Conservation (phyloP, 2,113 vertebrate genomes). For the Poeciliopsis turrubarensis region DNA sequence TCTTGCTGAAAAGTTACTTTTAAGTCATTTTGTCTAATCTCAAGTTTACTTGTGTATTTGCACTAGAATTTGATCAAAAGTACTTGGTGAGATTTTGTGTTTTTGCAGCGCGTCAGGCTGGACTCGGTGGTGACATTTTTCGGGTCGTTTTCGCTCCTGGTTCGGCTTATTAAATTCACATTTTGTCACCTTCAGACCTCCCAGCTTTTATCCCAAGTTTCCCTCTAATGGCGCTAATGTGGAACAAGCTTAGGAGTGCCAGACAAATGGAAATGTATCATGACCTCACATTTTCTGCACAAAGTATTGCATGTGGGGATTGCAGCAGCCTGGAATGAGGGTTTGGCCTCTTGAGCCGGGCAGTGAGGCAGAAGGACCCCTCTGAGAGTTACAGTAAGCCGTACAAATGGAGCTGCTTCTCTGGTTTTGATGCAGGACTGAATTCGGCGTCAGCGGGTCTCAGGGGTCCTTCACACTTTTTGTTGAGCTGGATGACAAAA, state of each 20-base stretch:
- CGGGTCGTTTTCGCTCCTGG: conserved; percentile 25
- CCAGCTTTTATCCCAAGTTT: conserved; percentile 12
- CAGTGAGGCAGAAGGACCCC: conserved; percentile 10
- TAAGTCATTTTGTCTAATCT: too few species aligned
- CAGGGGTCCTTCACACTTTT: conserved; percentile 41
- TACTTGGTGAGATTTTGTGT: too few species aligned
- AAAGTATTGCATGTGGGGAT: neutral
- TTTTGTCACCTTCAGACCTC: conserved; percentile 34
- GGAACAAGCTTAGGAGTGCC: conserved; percentile 2
- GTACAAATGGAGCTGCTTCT: conserved; percentile 14
- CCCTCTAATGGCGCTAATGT: conserved; percentile 30
- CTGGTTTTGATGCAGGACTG: conserved; percentile 20
- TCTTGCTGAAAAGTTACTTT: too few species aligned
- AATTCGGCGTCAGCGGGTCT: conserved; percentile 31
- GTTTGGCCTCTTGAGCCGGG: neutral
- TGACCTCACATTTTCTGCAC: neutral
- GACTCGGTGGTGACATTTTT: conserved; percentile 42
- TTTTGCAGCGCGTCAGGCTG: conserved; percentile 13
- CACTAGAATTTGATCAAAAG: too few species aligned
- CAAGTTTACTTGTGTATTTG: too few species aligned
- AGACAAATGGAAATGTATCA: conserved; percentile 2
- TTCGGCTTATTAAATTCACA: conserved; percentile 32
- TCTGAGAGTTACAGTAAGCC: conserved; percentile 21
- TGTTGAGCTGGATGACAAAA: conserved; percentile 32
- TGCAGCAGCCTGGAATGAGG: conserved; percentile 13